phyloP scores from a whole-genome alignment of 1,140 invertebrate species.

The Araneus ventricosus region DNA sequence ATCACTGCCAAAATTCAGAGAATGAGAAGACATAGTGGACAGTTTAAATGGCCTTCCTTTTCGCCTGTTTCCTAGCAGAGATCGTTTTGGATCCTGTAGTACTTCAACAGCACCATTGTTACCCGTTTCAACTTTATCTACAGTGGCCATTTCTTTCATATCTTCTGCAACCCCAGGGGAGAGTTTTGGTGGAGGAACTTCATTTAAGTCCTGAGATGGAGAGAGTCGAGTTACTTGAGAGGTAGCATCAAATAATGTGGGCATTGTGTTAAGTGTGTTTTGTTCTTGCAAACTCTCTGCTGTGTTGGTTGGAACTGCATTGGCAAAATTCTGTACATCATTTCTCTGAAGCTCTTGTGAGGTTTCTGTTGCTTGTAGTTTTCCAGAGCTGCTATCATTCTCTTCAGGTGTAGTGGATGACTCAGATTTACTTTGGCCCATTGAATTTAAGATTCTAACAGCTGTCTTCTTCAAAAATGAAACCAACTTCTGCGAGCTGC shows the following conservation, averaged over 20 bases:
- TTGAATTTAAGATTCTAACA: conserved; percentile 72
- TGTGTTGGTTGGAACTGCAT: background rate
- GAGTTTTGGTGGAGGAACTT: conserved; percentile 67
- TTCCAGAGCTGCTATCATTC: conserved; percentile 1
- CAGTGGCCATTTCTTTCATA: background rate
- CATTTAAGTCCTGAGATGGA: conserved; percentile 56
- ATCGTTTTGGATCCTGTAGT: conserved; percentile 76
- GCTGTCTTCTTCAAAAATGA: conserved; percentile 75
- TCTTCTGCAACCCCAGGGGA: conserved; percentile 55
- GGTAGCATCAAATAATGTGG: conserved; percentile 70
- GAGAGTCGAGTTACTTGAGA: conserved; percentile 63
- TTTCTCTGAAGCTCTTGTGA: background rate
- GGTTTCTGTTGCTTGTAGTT: conserved; percentile 35
- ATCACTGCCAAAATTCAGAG: conserved; percentile 57
- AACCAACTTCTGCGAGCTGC: conserved; percentile 76
- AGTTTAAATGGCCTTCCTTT: conserved; percentile 76
- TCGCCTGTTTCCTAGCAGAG: conserved; percentile 75
- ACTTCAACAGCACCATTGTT: conserved; percentile 71
- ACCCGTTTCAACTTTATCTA: background rate
- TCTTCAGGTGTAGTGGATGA: background rate
- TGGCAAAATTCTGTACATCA: conserved; percentile 6
- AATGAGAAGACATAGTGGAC: conserved; percentile 48
- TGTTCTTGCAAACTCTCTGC: conserved; percentile 34
- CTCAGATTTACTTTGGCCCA: conserved; percentile 72
- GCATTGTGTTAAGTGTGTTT: conserved; percentile 45